Evolutionary conservation across 2,888 invertebrate species (phyloP).

Genomic region (Busseola fusca): DNA sequence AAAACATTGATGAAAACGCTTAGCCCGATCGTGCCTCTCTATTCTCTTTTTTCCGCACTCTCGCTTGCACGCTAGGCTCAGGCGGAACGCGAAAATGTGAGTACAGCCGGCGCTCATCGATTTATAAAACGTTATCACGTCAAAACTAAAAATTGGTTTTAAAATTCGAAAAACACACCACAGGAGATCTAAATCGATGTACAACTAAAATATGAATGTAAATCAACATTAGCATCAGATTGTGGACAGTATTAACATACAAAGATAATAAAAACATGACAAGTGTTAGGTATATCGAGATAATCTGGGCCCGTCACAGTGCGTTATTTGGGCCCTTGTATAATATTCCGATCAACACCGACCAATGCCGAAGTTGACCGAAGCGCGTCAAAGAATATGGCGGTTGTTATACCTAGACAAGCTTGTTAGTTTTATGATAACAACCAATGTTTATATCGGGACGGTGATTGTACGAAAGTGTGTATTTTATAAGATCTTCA

Average conservation of each 20-base stretch:
- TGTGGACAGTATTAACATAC: slow-evolving; percentile 51
- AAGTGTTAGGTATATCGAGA: slow-evolving; percentile 61
- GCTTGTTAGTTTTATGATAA: slow-evolving; percentile 68
- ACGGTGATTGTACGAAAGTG: slow-evolving; percentile 51
- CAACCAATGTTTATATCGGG: slow-evolving; percentile 57
- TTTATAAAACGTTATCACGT: no score
- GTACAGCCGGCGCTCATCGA: no score
- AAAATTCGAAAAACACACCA: slow-evolving; percentile 28
- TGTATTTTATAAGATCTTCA: slow-evolving; percentile 49
- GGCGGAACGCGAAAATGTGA: no score
- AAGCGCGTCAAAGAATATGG: slow-evolving; percentile 65
- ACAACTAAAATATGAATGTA: slow-evolving; percentile 40
- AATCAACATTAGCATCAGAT: slow-evolving; percentile 49
- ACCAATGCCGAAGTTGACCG: slow-evolving; percentile 62
- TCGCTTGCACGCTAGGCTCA: no score
- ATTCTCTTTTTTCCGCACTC: no score
- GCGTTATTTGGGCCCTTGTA: slow-evolving; percentile 66
- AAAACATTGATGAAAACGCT: no score
- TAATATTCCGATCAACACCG: slow-evolving; percentile 75
- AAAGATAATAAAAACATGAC: slow-evolving; percentile 62
- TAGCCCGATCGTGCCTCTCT: no score
- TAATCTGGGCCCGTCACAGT: slow-evolving; percentile 62
- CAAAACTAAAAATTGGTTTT: slow-evolving; percentile 21
- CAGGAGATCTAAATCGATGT: slow-evolving; percentile 32
- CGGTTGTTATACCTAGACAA: slow-evolving; percentile 59